phyloP scores from a whole-genome alignment of 2,797 vertebrate genomes.

The Sebastes oblongus region DNA sequence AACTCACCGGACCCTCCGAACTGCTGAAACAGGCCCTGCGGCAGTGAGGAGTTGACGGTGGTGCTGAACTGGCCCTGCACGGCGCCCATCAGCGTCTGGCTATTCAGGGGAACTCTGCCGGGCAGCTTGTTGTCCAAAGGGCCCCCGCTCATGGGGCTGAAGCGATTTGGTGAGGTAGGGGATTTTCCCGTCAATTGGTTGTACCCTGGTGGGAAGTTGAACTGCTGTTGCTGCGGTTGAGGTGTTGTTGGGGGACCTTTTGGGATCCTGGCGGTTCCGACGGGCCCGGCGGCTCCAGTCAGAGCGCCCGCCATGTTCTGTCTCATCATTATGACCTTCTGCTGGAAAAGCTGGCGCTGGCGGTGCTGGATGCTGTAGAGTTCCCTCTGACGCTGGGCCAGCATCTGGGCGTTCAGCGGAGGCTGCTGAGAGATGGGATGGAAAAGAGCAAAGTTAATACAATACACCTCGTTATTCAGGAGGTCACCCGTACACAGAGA shows the following conservation, averaged over 20 bases:
- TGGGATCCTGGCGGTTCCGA: slow-evolving; percentile 75
- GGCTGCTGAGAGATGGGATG: slow-evolving; percentile 75
- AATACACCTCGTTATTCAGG: not conserved
- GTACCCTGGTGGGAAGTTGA: slow-evolving; percentile 88
- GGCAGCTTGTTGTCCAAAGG: slow-evolving; percentile 85
- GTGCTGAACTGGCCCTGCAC: slow-evolving; percentile 87
- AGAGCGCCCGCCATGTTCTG: slow-evolving; percentile 85
- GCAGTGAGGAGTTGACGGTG: slow-evolving; percentile 84
- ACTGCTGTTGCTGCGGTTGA: slow-evolving; percentile 70
- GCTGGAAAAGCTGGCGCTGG: slow-evolving; percentile 93
- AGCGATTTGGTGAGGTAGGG: slow-evolving; percentile 89
- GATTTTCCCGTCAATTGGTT: slow-evolving; percentile 84
- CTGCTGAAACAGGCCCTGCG: slow-evolving; percentile 92
- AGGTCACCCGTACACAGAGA: not conserved
- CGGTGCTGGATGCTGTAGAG: slow-evolving; percentile 95
- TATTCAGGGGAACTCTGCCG: slow-evolving; percentile 81
- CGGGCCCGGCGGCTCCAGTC: slow-evolving; percentile 64
- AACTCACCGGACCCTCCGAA: slow-evolving; percentile 87
- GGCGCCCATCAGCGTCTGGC: slow-evolving; percentile 85
- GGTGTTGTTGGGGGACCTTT: slow-evolving; percentile 78
- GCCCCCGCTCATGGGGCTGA: slow-evolving; percentile 79
- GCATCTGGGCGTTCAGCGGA: slow-evolving; percentile 94
- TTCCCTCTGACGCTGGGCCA: slow-evolving; percentile 94
- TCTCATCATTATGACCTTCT: slow-evolving; percentile 92
- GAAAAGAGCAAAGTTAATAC: not conserved